A percentile compares a stretch with the other conserved stretches of the same genome.
Conservation (phyloP, 2,888 invertebrate genomes). For the Polydrusus cervinus region DNA sequence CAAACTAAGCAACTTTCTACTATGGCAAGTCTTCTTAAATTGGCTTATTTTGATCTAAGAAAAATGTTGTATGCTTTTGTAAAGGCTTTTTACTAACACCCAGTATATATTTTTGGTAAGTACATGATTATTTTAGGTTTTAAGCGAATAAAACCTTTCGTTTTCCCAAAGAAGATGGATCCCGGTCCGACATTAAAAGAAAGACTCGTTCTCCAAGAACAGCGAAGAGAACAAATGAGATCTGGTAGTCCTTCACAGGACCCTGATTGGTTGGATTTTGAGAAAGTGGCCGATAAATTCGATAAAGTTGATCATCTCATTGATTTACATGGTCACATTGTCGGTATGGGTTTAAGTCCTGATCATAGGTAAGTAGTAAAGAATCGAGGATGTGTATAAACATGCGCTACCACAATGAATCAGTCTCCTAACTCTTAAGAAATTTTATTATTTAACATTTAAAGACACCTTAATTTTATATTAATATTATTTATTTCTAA, state of each 20-base stretch:
- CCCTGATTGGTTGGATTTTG: conserved; percentile 81
- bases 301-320: conserved; percentile 86
- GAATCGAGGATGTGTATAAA: too few species aligned
- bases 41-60: too few species aligned
- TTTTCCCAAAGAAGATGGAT: conserved; percentile 79
- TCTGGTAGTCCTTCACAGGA: conserved; percentile 70
- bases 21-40: too few species aligned
- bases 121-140: conserved; percentile 69
- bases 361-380: conserved; percentile 77
- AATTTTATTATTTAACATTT: too few species aligned
- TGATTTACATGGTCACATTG: conserved; percentile 89
- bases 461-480: too few species aligned
- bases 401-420: too few species aligned
- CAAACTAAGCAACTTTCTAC: too few species aligned
- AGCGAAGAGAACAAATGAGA: conserved; percentile 72
- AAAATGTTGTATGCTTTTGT: too few species aligned
- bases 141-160: conserved; percentile 81
- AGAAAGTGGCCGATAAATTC: conserved; percentile 80
- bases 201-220: conserved; percentile 76
- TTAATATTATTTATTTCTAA: too few species aligned
- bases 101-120: background rate
- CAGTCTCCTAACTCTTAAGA: too few species aligned
- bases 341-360: conserved; percentile 90
- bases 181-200: conserved; percentile 81
- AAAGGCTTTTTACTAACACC: too few species aligned